Percentiles rank a stretch among this genome's conserved stretches.
Evolutionary conservation across 1,140 invertebrate genomes (phyloP).

Genomic region (Batillaria attramentaria): DNA sequence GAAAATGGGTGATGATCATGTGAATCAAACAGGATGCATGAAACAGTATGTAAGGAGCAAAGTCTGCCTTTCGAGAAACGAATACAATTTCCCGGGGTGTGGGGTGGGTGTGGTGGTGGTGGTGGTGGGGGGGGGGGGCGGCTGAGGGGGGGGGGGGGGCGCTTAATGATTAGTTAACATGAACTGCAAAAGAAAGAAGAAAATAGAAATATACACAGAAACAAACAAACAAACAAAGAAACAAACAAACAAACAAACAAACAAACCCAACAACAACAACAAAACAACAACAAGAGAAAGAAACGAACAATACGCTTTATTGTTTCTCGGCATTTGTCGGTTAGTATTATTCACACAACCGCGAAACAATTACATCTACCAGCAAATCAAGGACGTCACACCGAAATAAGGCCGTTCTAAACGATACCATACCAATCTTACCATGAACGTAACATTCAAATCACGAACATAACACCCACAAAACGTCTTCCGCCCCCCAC

Average conservation of each 20-base stretch:
- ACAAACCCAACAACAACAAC: neutral
- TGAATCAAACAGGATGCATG: no score
- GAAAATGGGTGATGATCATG: no score
- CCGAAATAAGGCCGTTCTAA: neutral
- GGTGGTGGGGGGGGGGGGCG: no score
- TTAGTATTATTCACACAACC: neutral
- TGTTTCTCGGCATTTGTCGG: neutral
- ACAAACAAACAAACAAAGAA: neutral
- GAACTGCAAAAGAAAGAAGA: neutral
- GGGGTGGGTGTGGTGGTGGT: no score
- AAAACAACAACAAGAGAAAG: neutral
- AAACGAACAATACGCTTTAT: neutral
- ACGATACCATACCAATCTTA: neutral
- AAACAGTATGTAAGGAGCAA: neutral
- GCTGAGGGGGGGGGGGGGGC: neutral
- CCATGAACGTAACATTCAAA: neutral
- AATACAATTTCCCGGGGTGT: neutral
- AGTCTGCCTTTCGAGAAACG: neutral
- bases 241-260: neutral
- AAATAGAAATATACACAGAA: neutral
- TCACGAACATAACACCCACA: neutral
- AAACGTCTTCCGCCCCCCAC: no score
- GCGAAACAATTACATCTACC: neutral
- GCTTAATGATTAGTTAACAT: neutral
- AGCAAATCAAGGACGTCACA: neutral